Evolutionary conservation across 1,140 invertebrate genomes (phyloP).

Genomic region (Bombus huntii): DNA sequence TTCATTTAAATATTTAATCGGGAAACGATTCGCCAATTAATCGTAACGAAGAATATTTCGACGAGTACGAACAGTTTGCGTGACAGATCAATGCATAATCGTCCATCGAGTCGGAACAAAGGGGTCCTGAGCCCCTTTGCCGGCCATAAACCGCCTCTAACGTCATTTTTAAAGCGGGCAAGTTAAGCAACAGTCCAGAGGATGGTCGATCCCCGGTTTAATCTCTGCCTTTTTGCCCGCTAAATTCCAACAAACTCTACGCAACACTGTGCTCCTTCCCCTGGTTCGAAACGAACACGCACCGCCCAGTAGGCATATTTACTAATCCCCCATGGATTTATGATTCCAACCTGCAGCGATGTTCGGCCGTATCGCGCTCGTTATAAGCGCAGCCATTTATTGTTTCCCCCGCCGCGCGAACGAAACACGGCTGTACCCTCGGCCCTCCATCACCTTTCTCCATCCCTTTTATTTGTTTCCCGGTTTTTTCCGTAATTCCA

Average conservation of each 20-base stretch:
- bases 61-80: background rate
- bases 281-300: background rate
- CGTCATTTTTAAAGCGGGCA: background rate
- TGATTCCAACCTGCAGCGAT: conserved; percentile 28
- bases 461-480: background rate
- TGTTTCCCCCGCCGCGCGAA: background rate
- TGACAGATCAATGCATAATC: background rate
- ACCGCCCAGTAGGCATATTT: conserved; percentile 40
- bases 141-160: background rate
- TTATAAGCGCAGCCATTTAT: conserved; percentile 46
- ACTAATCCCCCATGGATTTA: conserved; percentile 46
- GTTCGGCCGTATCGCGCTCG: conserved; percentile 36
- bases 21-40: background rate
- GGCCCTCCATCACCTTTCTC: conserved; percentile 2
- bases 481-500: background rate
- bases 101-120: background rate
- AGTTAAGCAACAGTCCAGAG: background rate
- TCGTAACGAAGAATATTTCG: background rate
- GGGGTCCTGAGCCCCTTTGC: background rate
- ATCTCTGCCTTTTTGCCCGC: conserved; percentile 18
- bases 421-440: background rate
- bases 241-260: conserved; percentile 34
- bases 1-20: background rate
- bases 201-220: conserved; percentile 16
- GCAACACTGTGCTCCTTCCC: background rate